Evolutionary conservation across 2,113 vertebrate genomes (phyloP).

Genomic region (Electrona antarctica): DNA sequence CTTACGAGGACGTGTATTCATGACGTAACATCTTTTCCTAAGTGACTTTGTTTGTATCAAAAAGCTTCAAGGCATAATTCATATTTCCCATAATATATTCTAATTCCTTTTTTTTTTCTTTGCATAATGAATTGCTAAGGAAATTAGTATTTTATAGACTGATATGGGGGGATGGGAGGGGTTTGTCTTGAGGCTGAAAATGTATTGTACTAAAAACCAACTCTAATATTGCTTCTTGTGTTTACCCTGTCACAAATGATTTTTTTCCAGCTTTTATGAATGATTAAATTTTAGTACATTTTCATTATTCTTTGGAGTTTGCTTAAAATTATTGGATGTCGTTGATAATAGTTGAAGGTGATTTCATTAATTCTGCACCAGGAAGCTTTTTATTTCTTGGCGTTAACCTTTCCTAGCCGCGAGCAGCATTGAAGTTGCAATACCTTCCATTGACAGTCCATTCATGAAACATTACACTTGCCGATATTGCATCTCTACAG

Average conservation of each 20-base stretch:
- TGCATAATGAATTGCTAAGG: constrained; percentile 87
- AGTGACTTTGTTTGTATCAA: constrained; percentile 94
- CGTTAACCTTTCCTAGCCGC: no score
- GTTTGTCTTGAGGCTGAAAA: constrained; percentile 89
- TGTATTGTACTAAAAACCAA: constrained; percentile 99
- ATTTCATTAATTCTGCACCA: no score
- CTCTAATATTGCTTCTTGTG: constrained; percentile 95
- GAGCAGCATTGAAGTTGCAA: no score
- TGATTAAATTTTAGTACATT: constrained; percentile 99
- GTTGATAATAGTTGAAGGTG: no score
- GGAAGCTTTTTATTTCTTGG: no score
- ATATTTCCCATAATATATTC: constrained; percentile 91
- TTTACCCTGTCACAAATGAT: constrained; percentile 91
- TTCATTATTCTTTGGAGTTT: constrained; percentile 80
- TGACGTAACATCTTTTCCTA: constrained; percentile 76
- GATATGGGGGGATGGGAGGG: constrained; percentile 59
- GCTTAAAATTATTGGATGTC: not conserved
- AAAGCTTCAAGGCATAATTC: constrained; percentile 84
- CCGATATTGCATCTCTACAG: no score
- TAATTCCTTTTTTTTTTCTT: constrained; percentile 85
- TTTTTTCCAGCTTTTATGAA: constrained; percentile 96
- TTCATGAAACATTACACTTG: no score
- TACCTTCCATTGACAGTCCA: no score
- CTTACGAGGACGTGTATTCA: constrained; percentile 70
- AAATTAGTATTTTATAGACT: constrained; percentile 92